Evolutionary conservation across 2,113 vertebrate species (phyloP), one percentile per base, ranked within the genome.

Genomic region (Anoplopoma fimbria): DNA sequence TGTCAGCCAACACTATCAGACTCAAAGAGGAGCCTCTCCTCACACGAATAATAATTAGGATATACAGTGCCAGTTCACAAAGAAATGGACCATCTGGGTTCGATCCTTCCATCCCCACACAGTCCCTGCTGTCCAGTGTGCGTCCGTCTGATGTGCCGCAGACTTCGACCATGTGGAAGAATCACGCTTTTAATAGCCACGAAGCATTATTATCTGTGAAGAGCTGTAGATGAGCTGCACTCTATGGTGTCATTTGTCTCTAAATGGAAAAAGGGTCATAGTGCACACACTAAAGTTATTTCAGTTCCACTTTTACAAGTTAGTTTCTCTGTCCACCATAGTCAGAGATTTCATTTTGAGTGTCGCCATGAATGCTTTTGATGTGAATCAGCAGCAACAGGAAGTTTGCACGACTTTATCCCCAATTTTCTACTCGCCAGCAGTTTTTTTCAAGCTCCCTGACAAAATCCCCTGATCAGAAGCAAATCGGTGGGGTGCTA

Each of bases 41-140:
- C 80, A 75, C 80, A 87, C 36, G 68, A 93, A 93, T 92, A 89
- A 93, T 89, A 90, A 93, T 93, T 87, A 92, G 89, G 70, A 83
- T 83, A 83, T 79, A 86, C 72, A 49, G 73, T 57, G 89, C 78
- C 85, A 84, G 82, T 73, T 79, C 75, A 87, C 87, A 89, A 87
- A 92, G 86, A 89, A 81, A 73, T 38, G 29, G 71, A 82, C 87
- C 91, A 92, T 91, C 91, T 92, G 92, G 87, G 71, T 79, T 87
- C 8, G 40, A 81, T 90, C 77, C 77, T 57, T 86, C 75, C 73
- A 80, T 77, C 79, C 79, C 70, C 63, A 82, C 80, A 85, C 74
- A 68, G 85, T 75, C 86, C 81, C 79, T 75, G 85, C 85, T 88
- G 79, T 87, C 75, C 67, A 47, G 47, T 45, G 57, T 69, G 69